A percentile compares a stretch with the other conserved stretches of the same genome.
phyloP scores from a whole-genome alignment of 2,797 vertebrate genomes.

The Danio choprae region DNA sequence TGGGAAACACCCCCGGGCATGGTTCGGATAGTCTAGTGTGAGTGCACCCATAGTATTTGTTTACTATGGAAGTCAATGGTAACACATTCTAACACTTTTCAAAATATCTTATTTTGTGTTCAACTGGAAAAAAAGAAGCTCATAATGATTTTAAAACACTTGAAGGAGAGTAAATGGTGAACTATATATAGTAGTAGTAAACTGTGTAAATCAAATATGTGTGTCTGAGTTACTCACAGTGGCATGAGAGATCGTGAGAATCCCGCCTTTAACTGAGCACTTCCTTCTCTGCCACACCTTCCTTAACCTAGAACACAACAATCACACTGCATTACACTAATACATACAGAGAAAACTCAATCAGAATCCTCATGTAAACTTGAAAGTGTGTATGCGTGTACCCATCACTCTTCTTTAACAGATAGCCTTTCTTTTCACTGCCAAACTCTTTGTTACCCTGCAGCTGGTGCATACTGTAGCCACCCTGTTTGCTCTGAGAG shows the following conservation, averaged over 20 bases:
- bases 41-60: too few relatives aligned
- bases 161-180: too few relatives aligned
- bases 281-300: conserved; percentile 91
- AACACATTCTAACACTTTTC: too few relatives aligned
- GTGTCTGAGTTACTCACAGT: conserved; percentile 74
- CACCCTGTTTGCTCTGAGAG: conserved; percentile 89
- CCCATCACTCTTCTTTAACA: conserved; percentile 90
- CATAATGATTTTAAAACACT: too few relatives aligned
- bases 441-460: conserved; percentile 91
- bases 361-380: neutral
- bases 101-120: too few relatives aligned
- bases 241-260: conserved; percentile 89
- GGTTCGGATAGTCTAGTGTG: too few relatives aligned
- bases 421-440: conserved; percentile 88
- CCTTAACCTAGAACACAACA: conserved; percentile 75
- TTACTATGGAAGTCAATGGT: too few relatives aligned
- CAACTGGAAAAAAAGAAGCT: too few relatives aligned
- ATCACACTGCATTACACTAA: neutral
- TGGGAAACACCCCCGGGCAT: too few relatives aligned
- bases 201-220: neutral
- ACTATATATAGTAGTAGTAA: too few relatives aligned
- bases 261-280: conserved; percentile 88
- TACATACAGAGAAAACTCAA: neutral
- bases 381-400: conserved; percentile 65
- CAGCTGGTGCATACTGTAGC: conserved; percentile 91